Conservation (phyloP, 2,113 vertebrate species). For the Gasterosteus aculeatus region DNA sequence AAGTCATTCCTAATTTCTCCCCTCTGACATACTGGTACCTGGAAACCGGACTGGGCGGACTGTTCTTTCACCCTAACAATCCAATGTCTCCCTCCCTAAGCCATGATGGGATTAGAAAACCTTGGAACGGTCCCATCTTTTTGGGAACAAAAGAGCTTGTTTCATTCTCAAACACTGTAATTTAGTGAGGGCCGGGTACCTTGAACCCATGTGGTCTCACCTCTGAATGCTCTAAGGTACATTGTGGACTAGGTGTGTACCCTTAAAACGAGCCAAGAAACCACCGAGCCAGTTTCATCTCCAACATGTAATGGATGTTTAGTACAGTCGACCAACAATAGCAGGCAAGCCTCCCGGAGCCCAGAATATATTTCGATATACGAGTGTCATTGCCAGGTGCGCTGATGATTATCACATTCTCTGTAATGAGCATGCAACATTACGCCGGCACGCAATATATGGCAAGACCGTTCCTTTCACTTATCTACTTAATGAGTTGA, state of each 20-base stretch:
- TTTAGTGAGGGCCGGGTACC: slow-evolving; percentile 1
- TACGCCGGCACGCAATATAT: slow-evolving; percentile 38
- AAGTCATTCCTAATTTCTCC: not conserved
- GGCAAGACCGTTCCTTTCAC: slow-evolving; percentile 50
- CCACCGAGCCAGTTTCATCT: slow-evolving; percentile 42
- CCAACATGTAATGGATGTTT: slow-evolving; percentile 65
- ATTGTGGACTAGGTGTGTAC: slow-evolving; percentile 32
- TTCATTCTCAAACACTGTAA: slow-evolving; percentile 1
- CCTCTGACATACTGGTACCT: not conserved
- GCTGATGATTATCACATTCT: slow-evolving; percentile 58
- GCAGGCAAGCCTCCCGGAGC: slow-evolving; percentile 23
- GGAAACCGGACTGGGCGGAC: not conserved
- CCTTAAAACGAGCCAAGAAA: slow-evolving; percentile 43
- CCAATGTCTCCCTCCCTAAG: slow-evolving; percentile 34
- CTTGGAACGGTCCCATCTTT: too few relatives aligned
- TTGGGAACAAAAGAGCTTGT: not conserved
- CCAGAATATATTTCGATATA: slow-evolving; percentile 42
- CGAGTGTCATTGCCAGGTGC: slow-evolving; percentile 53
- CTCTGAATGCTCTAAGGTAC: slow-evolving; percentile 17
- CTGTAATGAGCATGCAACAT: slow-evolving; percentile 52
- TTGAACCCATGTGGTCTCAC: slow-evolving; percentile 32
- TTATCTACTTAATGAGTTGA: slow-evolving; percentile 47
- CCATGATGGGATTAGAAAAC: slow-evolving; percentile 46
- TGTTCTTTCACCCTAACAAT: slow-evolving; percentile 43
- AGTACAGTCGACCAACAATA: slow-evolving; percentile 53